Evolutionary conservation across 64 coral and sea anemone species (phyloP), one percentile per base, ranked within the genome.

Genomic region (Orbicella faveolata): DNA sequence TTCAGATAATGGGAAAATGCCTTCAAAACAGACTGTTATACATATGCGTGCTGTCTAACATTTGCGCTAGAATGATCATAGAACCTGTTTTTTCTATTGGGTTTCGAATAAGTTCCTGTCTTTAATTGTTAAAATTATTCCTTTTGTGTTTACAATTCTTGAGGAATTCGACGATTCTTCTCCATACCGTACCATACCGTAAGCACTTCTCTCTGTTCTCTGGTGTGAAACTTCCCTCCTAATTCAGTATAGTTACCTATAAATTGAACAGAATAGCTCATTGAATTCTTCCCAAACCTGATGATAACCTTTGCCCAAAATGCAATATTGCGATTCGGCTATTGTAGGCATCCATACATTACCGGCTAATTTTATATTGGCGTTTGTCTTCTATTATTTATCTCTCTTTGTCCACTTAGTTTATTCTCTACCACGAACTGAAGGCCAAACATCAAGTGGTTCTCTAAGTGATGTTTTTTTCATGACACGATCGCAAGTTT

Each of bases 341-440:
- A 70, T 85, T 83, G 36, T 5, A 73, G n/a, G 64, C 82, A 85
- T 73, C 82, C 82, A 85, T 85, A 85, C n/a, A 85, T 85, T 85
- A 85, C n/a, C 23, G 20, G 12, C 61, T 68, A n/a, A 10, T 70
- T 72, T 72, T 48, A 70, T 85, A 85, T 68, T 85, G 82, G 41
- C 11, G 20, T 52, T 73, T 85, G 82, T 73, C 82, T 52, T 3
- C 65, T 41, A 53, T 85, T 85, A 85, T 85, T 85, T 85, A 72
- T 65, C 65, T 72, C 82, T 85, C 82, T 85, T 67, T 85, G 65
- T 39, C 82, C 82, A 85, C 82, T 85, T 85, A 85, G 82, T 85
- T 83, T 85, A 85, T 85, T 17, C 82, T 85, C 64, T 18, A 85
- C 82, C 82, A 85, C 13, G 65, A 85, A 73, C 61, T n/a, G 35